Evolutionary conservation across 2,797 vertebrate species (phyloP).

Genomic region (Vipera ursinii): DNA sequence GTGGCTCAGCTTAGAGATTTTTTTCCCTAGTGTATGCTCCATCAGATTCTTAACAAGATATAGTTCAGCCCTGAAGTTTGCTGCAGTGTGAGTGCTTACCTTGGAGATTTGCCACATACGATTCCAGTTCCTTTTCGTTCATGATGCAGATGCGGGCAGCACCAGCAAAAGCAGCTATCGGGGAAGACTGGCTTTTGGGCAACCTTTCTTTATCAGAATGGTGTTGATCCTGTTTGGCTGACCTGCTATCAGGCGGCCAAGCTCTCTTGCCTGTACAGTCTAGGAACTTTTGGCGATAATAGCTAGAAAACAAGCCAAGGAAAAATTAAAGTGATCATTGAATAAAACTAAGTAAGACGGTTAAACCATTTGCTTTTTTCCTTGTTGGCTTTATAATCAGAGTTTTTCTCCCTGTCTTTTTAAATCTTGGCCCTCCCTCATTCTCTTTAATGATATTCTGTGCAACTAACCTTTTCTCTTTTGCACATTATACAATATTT

Average conservation of each 20-base stretch:
- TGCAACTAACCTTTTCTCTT: not conserved
- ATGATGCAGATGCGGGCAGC: constrained; percentile 27
- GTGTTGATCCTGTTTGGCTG: constrained; percentile 11
- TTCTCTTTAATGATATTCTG: not conserved
- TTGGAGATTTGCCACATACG: constrained; percentile 41
- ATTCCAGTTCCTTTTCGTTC: constrained; percentile 44
- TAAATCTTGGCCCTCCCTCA: not conserved
- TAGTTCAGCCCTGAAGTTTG: not conserved
- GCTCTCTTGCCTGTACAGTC: not conserved
- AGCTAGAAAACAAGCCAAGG: constrained; percentile 52
- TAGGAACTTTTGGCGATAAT: constrained; percentile 60
- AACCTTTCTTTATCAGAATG: not conserved
- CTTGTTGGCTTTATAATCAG: not conserved
- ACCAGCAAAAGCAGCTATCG: constrained; percentile 33
- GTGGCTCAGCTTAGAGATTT: not conserved
- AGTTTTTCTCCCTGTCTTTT: not conserved
- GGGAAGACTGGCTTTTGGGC: not conserved
- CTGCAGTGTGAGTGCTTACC: constrained; percentile 40
- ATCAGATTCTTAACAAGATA: not conserved
- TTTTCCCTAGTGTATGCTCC: not conserved
- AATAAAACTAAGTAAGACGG: not conserved
- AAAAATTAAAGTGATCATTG: not conserved
- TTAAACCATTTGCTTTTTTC: not conserved
- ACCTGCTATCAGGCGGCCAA: not conserved
- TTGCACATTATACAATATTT: not conserved